Evolutionary conservation across 1,140 invertebrate genomes (phyloP).

Genomic region (Phortica variegata): DNA sequence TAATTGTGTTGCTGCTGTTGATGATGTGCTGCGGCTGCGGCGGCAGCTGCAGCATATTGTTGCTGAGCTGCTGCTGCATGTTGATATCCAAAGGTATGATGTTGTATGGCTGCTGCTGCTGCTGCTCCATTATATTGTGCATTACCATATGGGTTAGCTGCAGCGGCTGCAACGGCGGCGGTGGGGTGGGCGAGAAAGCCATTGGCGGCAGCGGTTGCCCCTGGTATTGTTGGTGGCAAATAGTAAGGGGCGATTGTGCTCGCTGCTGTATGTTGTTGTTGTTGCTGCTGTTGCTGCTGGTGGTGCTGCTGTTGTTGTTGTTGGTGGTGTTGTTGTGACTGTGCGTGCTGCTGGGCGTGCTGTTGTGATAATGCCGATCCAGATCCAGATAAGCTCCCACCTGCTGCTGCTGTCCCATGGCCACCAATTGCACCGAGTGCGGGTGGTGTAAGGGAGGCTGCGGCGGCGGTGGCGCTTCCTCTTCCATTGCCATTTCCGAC

Average conservation of each 20-base stretch:
- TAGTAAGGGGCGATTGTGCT: conserved; percentile 44
- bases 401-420: conserved; percentile 12
- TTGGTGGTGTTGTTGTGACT: conserved; percentile 26
- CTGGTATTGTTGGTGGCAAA: conserved; percentile 20
- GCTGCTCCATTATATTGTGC: conserved; percentile 35
- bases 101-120: conserved; percentile 47
- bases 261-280: too few relatives aligned
- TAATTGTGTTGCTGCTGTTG: neutral
- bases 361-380: conserved; percentile 39
- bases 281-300: conserved; percentile 17
- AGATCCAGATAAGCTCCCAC: conserved; percentile 28
- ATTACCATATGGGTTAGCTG: conserved; percentile 31
- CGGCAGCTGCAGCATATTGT: conserved; percentile 42
- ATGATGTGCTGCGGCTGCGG: conserved; percentile 16
- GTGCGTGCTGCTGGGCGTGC: conserved; percentile 30
- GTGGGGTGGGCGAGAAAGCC: conserved; percentile 44
- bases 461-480: conserved; percentile 1
- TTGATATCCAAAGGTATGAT: conserved; percentile 56
- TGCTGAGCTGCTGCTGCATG: conserved; percentile 36
- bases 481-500: conserved; percentile 36
- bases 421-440: too few relatives aligned
- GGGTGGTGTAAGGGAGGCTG: too few relatives aligned
- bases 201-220: conserved; percentile 27
- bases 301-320: conserved; percentile 16
- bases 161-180: conserved; percentile 41